phyloP scores from a whole-genome alignment of 37 sponge, comb jelly and placozoan species.

The Amphimedon queenslandica region DNA sequence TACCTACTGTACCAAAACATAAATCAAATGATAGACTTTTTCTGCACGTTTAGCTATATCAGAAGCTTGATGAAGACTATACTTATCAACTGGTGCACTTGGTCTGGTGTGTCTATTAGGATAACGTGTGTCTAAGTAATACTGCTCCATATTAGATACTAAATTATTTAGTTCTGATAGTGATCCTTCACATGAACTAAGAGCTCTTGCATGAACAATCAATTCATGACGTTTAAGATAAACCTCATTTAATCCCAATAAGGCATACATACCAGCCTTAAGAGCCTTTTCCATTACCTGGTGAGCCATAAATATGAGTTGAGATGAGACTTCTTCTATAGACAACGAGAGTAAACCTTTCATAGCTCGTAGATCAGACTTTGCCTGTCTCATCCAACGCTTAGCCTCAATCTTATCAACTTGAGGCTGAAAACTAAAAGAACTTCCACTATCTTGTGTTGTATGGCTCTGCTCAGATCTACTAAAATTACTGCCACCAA shows the following conservation, averaged over 20 bases:
- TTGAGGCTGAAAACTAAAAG: background rate
- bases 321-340: background rate
- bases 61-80: background rate
- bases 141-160: background rate
- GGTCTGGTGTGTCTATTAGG: too few relatives aligned
- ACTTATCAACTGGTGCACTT: too few relatives aligned
- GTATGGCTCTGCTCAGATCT: too few relatives aligned
- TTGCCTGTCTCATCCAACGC: too few relatives aligned
- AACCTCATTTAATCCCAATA: too few relatives aligned
- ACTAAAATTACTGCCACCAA: too few relatives aligned
- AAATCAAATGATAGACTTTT: too few relatives aligned
- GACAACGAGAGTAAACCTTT: background rate
- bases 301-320: too few relatives aligned
- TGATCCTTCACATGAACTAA: background rate
- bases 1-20: too few relatives aligned
- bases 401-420: constrained; percentile 12
- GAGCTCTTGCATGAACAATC: too few relatives aligned
- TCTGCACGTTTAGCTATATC: background rate
- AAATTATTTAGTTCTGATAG: background rate
- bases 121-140: background rate
- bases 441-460: too few relatives aligned
- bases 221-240: constrained; percentile 7
- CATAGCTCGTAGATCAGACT: constrained; percentile 14
- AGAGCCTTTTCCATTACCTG: constrained; percentile 31
- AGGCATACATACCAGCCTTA: too few relatives aligned